Percentiles rank a stretch among this genome's conserved stretches.
Conservation (phyloP, 2,113 vertebrate species). For the human region DNA sequence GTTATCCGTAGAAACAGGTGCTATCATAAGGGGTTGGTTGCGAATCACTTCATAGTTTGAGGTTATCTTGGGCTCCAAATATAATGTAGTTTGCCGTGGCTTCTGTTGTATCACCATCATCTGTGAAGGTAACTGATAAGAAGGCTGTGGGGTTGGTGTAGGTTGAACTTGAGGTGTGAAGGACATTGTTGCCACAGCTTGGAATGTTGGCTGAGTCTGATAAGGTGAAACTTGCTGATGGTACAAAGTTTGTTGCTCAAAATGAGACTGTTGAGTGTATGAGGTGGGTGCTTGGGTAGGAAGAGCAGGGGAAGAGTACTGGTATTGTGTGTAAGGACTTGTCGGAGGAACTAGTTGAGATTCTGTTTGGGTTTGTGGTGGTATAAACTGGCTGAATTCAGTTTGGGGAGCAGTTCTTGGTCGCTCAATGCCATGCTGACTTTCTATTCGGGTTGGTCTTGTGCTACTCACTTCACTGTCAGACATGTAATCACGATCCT, state of each 20-base stretch:
- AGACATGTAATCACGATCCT: constrained; percentile 99
- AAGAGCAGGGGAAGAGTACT: constrained; percentile 90
- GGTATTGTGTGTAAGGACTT: constrained; percentile 95
- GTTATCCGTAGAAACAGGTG: constrained; percentile 93
- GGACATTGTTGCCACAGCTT: constrained; percentile 93
- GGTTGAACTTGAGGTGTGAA: constrained; percentile 92
- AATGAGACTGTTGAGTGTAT: constrained; percentile 94
- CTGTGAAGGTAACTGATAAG: constrained; percentile 92
- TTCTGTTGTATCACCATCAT: constrained; percentile 96
- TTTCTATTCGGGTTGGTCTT: constrained; percentile 90
- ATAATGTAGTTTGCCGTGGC: constrained; percentile 90
- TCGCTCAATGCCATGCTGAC: constrained; percentile 91
- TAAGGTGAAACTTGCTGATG: constrained; percentile 96
- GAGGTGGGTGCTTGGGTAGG: constrained; percentile 95
- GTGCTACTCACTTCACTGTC: constrained; percentile 98
- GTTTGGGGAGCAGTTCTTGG: constrained; percentile 96
- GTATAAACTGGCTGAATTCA: constrained; percentile 95
- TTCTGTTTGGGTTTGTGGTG: constrained; percentile 96
- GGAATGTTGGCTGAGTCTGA: constrained; percentile 93
- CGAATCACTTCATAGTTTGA: constrained; percentile 97
- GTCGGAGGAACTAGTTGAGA: constrained; percentile 93
- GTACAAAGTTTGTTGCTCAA: constrained; percentile 94
- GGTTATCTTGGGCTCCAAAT: constrained; percentile 95
- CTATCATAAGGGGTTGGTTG: constrained; percentile 95
- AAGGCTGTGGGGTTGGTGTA: constrained; percentile 88